Percentiles rank a stretch among this genome's conserved stretches.
These are phyloP conservation scores for Todiramphus chloris DNA, from an alignment of 2,113 vertebrate genomes.

Conservation along the genomic window DNA sequence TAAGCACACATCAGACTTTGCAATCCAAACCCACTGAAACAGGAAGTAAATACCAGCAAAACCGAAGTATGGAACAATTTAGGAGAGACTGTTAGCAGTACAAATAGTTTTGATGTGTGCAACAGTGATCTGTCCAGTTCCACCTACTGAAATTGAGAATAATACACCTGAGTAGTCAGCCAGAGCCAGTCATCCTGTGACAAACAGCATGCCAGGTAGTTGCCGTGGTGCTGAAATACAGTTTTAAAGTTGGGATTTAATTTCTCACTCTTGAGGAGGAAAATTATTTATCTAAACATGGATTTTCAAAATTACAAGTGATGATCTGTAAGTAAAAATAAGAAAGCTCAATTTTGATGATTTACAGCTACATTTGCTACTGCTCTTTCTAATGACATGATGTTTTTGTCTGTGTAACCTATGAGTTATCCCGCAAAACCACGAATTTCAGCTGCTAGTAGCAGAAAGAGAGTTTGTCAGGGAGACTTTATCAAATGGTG, in stretches of 20 bases:
- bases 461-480: neutral
- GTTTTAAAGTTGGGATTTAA: neutral
- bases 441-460: neutral
- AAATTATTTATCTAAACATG: neutral
- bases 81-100: neutral
- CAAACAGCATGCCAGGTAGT: neutral
- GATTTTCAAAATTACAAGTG: neutral
- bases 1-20: neutral
- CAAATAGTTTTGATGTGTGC: neutral
- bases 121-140: neutral
- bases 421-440: neutral
- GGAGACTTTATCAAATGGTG: neutral
- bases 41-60: neutral
- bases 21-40: neutral
- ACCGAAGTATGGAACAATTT: neutral
- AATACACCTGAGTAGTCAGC: neutral
- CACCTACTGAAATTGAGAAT: neutral
- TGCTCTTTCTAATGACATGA: neutral
- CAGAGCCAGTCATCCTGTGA: neutral
- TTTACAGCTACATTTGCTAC: neutral
- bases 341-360: neutral
- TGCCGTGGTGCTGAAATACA: neutral
- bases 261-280: neutral
- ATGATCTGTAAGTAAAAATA: neutral
- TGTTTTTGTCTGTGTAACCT: neutral